Percentiles rank a stretch among this genome's conserved stretches.
Conservation (phyloP, 2,797 vertebrate species). For the Spondyliosoma cantharus region DNA sequence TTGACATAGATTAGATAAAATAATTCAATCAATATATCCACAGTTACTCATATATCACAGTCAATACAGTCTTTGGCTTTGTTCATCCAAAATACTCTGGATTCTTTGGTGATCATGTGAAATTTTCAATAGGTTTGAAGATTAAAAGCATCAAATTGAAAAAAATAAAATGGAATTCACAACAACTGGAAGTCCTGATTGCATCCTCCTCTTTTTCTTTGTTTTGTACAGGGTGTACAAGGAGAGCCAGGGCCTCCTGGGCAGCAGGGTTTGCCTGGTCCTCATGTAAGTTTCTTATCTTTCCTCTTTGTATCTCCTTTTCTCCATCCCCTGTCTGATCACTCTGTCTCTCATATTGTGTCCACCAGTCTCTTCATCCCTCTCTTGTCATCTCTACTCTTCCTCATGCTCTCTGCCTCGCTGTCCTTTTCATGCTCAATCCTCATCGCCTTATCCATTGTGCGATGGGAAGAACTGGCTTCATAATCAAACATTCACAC, state of each 20-base stretch:
- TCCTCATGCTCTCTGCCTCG: conserved; percentile 1
- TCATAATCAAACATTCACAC: conserved; percentile 37
- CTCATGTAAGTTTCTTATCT: conserved; percentile 87
- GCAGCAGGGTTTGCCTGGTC: conserved; percentile 93
- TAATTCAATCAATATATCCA: neutral
- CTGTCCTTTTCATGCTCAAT: conserved; percentile 20
- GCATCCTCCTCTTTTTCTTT: conserved; percentile 32
- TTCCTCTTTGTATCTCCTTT: conserved; percentile 4
- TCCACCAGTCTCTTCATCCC: neutral
- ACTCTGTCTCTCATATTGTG: neutral
- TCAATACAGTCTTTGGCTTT: neutral
- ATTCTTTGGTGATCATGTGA: neutral
- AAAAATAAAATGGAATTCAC: neutral
- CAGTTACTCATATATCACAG: too few species aligned
- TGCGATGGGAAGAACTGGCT: conserved; percentile 42
- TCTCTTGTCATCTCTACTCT: conserved; percentile 13
- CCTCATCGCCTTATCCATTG: conserved; percentile 12
- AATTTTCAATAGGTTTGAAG: neutral
- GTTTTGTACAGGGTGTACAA: conserved; percentile 88
- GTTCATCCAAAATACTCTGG: neutral
- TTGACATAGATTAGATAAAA: conserved; percentile 21
- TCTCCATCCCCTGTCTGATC: conserved; percentile 7
- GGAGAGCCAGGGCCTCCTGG: conserved; percentile 93
- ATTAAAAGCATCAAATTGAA: neutral
- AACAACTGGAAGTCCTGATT: conserved; percentile 1